Base-by-base conservation (phyloP, 2,888 invertebrate genomes). In the Callinectes sapidus region DNA sequence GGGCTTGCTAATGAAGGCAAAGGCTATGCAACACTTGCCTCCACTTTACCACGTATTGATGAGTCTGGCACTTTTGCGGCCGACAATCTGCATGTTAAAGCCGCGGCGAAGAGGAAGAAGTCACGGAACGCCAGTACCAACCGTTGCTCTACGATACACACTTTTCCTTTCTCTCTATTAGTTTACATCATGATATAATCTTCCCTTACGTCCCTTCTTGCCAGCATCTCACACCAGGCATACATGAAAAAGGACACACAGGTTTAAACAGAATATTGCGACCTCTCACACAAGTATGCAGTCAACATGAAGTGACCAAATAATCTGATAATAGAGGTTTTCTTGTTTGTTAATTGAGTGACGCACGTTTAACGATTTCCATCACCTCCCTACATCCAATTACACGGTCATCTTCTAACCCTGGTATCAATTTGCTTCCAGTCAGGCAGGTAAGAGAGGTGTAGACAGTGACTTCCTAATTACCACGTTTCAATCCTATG, bases 1-100 rank as follows among this genome's bases (percentile, higher is more conserved):
- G 28, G 28, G 35, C 35, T 35, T 81, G 81, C 81, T 81, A 81
- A 81, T 35, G 81, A 81, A 81, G 81, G 14, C 35, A 16, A 32
- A 32, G 35, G 81, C 81, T 81, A 81, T 81, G 81, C 81, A 35
- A 81, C 81, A 32, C 81, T 71, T 10, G 81, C 81, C 81, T 81
- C 81, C 81, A 18, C 81, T 81, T 35, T 35, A 35, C 81, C 81
- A 16, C 35, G 81, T 81, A 81, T 81, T 35, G 81, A 81, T 35
- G 35, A 18, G 35, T 81, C 81, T 81, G 81, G 35, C 81, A 35
- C 81, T 81, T 81, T 81, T 35, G 35, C 35, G 35, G 81, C 81
- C 81, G 35, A 35, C 81, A 81, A 81, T 81, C 81, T 81, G 35
- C 35, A 81, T 35, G 81, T 35, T 81, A 81, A 81, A 3, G 14